Percentiles rank a stretch among this genome's conserved stretches.
These are phyloP conservation scores for Rambutsinella grinnellia DNA, from an alignment of 2,888 invertebrate species.

Conservation along the genomic window DNA sequence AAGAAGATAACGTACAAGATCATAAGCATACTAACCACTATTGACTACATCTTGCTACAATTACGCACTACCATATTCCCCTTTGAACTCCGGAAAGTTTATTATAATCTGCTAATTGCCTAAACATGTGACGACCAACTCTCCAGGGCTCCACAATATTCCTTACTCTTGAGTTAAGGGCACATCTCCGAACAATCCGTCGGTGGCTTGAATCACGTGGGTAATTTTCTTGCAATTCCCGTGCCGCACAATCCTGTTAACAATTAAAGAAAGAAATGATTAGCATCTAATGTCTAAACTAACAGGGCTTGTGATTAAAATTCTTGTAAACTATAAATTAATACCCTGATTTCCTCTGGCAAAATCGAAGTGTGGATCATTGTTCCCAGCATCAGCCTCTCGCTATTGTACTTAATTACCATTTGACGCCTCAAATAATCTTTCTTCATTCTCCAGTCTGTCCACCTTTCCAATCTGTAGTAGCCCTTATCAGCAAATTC, in stretches of 20 bases:
- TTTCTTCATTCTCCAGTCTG: slow-evolving; percentile 86
- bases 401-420: slow-evolving; percentile 80
- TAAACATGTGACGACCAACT: slow-evolving; percentile 90
- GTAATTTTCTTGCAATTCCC: slow-evolving; percentile 79
- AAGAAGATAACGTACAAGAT: too few relatives aligned
- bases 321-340: slow-evolving; percentile 33
- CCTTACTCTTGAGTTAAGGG: slow-evolving; percentile 87
- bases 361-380: slow-evolving; percentile 87
- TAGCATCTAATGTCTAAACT: slow-evolving; percentile 11
- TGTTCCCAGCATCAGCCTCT: slow-evolving; percentile 84
- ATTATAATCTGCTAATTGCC: slow-evolving; percentile 93
- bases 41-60: too few relatives aligned
- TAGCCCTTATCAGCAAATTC: neutral
- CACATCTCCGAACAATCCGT: slow-evolving; percentile 83
- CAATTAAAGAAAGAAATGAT: neutral
- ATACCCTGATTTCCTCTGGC: slow-evolving; percentile 79
- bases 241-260: slow-evolving; percentile 81
- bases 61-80: slow-evolving; percentile 97
- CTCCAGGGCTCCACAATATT: slow-evolving; percentile 87
- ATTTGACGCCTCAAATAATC: slow-evolving; percentile 87
- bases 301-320: neutral
- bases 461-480: slow-evolving; percentile 73
- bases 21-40: too few relatives aligned
- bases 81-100: slow-evolving; percentile 91
- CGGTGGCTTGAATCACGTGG: slow-evolving; percentile 80